These are phyloP conservation scores for Tetrao urogallus DNA, from an alignment of 2,113 vertebrate species.

Conservation along the genomic window DNA sequence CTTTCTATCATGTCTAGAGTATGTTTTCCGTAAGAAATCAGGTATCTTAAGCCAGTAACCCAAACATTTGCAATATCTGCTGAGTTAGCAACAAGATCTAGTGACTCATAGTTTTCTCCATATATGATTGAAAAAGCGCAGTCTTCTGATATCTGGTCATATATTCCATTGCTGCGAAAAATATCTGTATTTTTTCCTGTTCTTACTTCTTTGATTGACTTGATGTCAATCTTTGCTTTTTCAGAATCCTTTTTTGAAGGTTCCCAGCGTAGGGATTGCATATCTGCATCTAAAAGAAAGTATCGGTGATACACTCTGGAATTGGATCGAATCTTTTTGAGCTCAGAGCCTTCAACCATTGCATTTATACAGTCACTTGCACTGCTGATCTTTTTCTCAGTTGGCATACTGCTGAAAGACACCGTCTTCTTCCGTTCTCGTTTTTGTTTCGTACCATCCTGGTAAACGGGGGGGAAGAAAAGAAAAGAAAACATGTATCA, in stretches of 20 bases:
- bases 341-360: conserved; percentile 95
- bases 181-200: conserved; percentile 97
- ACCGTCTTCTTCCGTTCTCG: conserved; percentile 96
- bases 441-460: conserved; percentile 95
- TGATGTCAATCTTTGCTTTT: conserved; percentile 97
- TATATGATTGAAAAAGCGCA: conserved; percentile 96
- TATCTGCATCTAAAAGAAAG: conserved; percentile 94
- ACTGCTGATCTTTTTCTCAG: conserved; percentile 96
- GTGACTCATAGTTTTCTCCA: conserved; percentile 94
- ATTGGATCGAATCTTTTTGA: conserved; percentile 95
- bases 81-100: conserved; percentile 97
- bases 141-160: conserved; percentile 98
- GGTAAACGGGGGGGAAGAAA: background rate
- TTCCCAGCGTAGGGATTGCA: conserved; percentile 97
- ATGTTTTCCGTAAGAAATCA: conserved; percentile 97
- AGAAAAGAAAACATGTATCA: background rate
- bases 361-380: conserved; percentile 94
- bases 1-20: conserved; percentile 95
- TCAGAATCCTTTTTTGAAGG: conserved; percentile 98
- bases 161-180: conserved; percentile 95
- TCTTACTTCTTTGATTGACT: conserved; percentile 95
- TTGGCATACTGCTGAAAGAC: conserved; percentile 98
- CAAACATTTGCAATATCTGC: conserved; percentile 97
- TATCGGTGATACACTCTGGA: conserved; percentile 93
- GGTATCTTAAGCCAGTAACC: conserved; percentile 95